A percentile compares a stretch with the other conserved stretches of the same genome.
phyloP scores from a whole-genome alignment of 2,113 vertebrate species.

The Syngnathus scovelli region DNA sequence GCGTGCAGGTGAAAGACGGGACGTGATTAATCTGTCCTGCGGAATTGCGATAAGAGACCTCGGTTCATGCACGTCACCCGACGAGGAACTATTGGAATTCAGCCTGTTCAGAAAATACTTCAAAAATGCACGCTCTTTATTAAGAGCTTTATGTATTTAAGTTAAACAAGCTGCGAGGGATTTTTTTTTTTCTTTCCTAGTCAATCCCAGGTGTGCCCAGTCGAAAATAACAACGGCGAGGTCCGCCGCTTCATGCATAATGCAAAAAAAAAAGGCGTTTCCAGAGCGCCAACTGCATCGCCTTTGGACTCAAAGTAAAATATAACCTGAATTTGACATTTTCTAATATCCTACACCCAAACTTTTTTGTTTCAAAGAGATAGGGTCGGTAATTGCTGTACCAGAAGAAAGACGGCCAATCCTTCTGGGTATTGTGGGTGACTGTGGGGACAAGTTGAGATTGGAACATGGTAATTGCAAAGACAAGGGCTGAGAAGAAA shows the following conservation, averaged over 20 bases:
- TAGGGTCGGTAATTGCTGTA: slow-evolving; percentile 73
- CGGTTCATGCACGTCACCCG: slow-evolving; percentile 63
- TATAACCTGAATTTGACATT: slow-evolving; percentile 78
- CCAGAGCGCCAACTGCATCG: slow-evolving; percentile 48
- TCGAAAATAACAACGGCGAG: slow-evolving; percentile 45
- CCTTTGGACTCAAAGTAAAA: slow-evolving; percentile 72
- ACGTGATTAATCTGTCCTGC: slow-evolving; percentile 75
- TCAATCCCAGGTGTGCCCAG: slow-evolving; percentile 26
- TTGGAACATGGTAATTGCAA: slow-evolving; percentile 77
- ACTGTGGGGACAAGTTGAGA: slow-evolving; percentile 72
- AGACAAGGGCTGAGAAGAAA: slow-evolving; percentile 75
- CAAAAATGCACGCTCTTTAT: slow-evolving; percentile 38
- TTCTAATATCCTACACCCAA: slow-evolving; percentile 74
- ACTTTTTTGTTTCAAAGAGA: slow-evolving; percentile 74
- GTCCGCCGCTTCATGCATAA: slow-evolving; percentile 67
- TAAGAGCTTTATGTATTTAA: slow-evolving; percentile 14
- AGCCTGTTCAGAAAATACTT: slow-evolving; percentile 23
- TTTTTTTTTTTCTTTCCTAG: slow-evolving; percentile 1
- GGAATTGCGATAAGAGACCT: slow-evolving; percentile 69
- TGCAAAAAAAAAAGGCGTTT: slow-evolving; percentile 59
- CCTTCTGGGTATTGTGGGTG: slow-evolving; percentile 74
- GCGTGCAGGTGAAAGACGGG: slow-evolving; percentile 71
- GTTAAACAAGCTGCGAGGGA: not conserved
- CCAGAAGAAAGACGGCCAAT: slow-evolving; percentile 69
- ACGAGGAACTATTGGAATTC: slow-evolving; percentile 44